These are phyloP conservation scores for Mobula birostris DNA, from an alignment of 2,113 vertebrate species.

Conservation along the genomic window DNA sequence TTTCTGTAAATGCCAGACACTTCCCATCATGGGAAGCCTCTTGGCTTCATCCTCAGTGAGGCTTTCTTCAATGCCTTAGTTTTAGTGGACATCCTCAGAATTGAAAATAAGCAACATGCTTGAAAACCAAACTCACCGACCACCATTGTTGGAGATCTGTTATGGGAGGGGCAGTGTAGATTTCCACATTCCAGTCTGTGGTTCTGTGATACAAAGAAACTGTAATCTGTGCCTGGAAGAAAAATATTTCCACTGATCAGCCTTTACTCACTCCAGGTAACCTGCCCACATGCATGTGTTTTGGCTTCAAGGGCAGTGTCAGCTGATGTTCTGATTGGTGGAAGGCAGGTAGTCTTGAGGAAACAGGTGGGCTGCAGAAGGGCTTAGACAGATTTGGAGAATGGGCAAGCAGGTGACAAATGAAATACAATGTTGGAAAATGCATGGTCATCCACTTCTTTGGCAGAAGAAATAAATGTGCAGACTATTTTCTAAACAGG, in stretches of 20 bases:
- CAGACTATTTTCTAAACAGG: no score
- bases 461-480: no score
- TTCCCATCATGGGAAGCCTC: background rate
- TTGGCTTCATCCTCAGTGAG: background rate
- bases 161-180: background rate
- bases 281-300: background rate
- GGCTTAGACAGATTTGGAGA: no score
- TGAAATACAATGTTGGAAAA: no score
- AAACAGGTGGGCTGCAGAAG: no score
- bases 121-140: background rate
- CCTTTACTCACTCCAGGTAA: background rate
- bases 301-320: background rate
- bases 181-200: no score
- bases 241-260: background rate
- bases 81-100: background rate
- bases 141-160: background rate
- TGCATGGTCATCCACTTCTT: no score
- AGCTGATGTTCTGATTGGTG: no score
- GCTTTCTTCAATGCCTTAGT: background rate
- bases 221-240: slow-evolving; percentile 11
- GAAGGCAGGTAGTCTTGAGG: no score
- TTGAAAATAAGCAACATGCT: background rate
- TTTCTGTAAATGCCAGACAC: background rate
- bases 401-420: no score
- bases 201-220: background rate